A percentile compares a stretch with the other conserved stretches of the same genome.
Conservation (phyloP, 2,113 vertebrate genomes). For the Brachyhypopomus gauderio region DNA sequence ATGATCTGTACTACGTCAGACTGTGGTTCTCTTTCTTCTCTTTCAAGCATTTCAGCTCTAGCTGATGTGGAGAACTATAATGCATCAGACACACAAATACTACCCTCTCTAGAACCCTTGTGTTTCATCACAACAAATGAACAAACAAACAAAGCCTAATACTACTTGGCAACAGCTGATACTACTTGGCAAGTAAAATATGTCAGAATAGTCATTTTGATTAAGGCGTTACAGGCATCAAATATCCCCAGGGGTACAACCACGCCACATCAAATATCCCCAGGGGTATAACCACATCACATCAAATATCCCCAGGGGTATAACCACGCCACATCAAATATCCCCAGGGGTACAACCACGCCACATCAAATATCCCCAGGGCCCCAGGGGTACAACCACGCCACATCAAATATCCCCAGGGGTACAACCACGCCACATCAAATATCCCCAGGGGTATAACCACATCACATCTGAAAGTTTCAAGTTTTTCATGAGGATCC, state of each 20-base stretch:
- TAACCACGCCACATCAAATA: neutral
- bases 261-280: no score
- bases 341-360: neutral
- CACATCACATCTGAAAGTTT: neutral
- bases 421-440: neutral
- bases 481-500: no score
- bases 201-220: neutral
- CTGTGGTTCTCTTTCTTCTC: no score
- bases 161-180: neutral
- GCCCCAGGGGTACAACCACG: no score
- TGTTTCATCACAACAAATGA: neutral
- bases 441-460: neutral
- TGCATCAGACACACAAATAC: no score
- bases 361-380: neutral
- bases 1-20: no score
- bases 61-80: no score
- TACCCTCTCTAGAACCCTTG: neutral
- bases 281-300: no score
- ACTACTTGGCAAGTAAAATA: neutral
- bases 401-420: neutral
- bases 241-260: neutral
- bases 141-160: neutral
- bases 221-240: neutral
- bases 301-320: neutral
- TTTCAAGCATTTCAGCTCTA: no score